Evolutionary conservation across 1,140 invertebrate species (phyloP).

Genomic region (Halyomorpha halys): DNA sequence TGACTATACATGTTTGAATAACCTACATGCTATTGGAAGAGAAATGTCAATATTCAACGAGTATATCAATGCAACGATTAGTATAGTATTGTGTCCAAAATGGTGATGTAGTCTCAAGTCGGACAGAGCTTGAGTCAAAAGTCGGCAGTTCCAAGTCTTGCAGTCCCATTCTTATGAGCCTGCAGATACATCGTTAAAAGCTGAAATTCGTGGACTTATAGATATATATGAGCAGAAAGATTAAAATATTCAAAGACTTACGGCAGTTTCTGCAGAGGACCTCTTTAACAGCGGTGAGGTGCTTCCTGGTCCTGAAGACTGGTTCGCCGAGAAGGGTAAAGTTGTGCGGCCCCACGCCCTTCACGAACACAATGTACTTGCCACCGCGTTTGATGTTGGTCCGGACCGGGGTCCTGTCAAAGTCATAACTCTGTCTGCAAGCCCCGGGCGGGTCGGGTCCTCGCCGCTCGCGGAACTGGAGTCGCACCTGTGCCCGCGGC

Average conservation of each 20-base stretch:
- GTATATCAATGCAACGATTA: too few species aligned
- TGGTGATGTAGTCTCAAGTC: too few species aligned
- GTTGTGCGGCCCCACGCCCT: slow-evolving; percentile 51
- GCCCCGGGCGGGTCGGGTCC: slow-evolving; percentile 33
- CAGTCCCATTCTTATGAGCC: too few species aligned
- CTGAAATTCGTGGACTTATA: too few species aligned
- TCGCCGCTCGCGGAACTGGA: slow-evolving; percentile 42
- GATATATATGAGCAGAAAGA: too few species aligned
- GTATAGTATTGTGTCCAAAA: too few species aligned
- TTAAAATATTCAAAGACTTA: slow-evolving; percentile 30
- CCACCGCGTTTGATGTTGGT: slow-evolving; percentile 50
- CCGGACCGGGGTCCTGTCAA: slow-evolving; percentile 31
- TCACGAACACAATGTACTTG: slow-evolving; percentile 54
- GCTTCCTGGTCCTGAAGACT: slow-evolving; percentile 35
- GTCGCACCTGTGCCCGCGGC: slow-evolving; percentile 33
- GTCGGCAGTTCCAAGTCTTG: too few species aligned
- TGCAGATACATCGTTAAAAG: too few species aligned
- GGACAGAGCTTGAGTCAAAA: too few species aligned
- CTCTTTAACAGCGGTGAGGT: slow-evolving; percentile 32
- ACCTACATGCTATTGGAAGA: too few species aligned
- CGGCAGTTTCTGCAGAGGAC: slow-evolving; percentile 35
- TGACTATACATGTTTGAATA: too few species aligned
- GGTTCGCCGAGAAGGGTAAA: slow-evolving; percentile 52
- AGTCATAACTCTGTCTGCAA: slow-evolving; percentile 30
- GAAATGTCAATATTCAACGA: too few species aligned